Evolutionary conservation across 1,140 invertebrate genomes (phyloP).

Genomic region (Meloidogyne exigua): DNA sequence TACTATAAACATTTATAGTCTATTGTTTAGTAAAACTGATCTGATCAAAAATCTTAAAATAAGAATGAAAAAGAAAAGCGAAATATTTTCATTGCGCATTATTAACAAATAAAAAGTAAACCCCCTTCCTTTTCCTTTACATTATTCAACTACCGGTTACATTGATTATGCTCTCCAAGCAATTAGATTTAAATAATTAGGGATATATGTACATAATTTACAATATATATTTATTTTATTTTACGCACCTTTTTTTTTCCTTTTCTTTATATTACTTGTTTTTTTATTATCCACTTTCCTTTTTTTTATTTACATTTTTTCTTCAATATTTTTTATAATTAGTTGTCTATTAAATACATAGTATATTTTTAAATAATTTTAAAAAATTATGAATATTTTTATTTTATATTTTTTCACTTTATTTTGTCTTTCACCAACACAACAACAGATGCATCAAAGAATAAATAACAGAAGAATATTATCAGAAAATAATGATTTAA

Average conservation of each 20-base stretch:
- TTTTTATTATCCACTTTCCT: not conserved
- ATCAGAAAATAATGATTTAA: not conserved
- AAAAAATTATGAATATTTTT: not conserved
- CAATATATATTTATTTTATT: not conserved
- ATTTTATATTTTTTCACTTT: not conserved
- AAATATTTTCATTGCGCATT: not conserved
- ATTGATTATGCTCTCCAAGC: not conserved
- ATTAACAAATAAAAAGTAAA: not conserved
- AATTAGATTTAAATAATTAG: slow-evolving; percentile 3
- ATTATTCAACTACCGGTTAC: slow-evolving; percentile 15
- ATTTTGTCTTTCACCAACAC: not conserved
- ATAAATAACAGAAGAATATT: not conserved
- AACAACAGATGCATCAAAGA: slow-evolving; percentile 2
- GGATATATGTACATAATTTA: no score
- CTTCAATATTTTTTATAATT: not conserved
- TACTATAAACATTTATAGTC: not conserved
- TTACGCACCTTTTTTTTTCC: no score
- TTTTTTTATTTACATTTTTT: not conserved
- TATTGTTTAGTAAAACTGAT: no score
- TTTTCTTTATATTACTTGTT: not conserved
- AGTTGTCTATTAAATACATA: no score
- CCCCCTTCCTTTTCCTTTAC: not conserved
- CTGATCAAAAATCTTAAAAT: not conserved
- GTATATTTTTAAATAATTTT: not conserved
- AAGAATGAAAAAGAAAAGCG: not conserved